Evolutionary conservation across 1,140 invertebrate species (phyloP).

Genomic region (Trichonephila clavipes): DNA sequence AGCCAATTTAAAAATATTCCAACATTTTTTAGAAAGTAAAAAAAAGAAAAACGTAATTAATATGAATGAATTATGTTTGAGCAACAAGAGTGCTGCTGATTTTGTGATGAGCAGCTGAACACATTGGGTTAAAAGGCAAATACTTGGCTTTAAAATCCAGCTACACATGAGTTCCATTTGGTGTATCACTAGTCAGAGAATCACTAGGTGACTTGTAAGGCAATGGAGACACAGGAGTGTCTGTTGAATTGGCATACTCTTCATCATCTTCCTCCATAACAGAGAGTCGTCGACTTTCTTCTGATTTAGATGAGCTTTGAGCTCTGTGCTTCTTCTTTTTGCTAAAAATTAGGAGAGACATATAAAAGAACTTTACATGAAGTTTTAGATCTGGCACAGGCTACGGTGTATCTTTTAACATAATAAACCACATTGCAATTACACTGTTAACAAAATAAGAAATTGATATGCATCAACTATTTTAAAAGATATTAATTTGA

Average conservation of each 20-base stretch:
- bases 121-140: conserved; percentile 56
- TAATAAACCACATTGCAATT: too few relatives aligned
- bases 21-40: background rate
- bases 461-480: too few relatives aligned
- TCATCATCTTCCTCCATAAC: conserved; percentile 72
- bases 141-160: conserved; percentile 34
- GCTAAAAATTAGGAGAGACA: background rate
- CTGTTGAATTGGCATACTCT: conserved; percentile 49
- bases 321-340: conserved; percentile 59
- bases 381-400: too few relatives aligned
- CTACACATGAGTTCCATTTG: conserved; percentile 43
- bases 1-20: background rate
- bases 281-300: conserved; percentile 53
- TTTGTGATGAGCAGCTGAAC: conserved; percentile 45
- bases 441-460: too few relatives aligned
- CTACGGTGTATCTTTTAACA: too few relatives aligned
- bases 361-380: background rate
- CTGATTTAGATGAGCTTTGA: conserved; percentile 22
- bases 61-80: conserved; percentile 37
- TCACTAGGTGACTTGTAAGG: conserved; percentile 1
- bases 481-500: too few relatives aligned
- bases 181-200: background rate
- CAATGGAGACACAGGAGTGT: conserved; percentile 29
- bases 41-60: background rate
- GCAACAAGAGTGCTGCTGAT: conserved; percentile 26